Evolutionary conservation across 92 coral and sea anemone genomes (phyloP), one percentile per base, ranked within the genome.

Genomic region (Porites divaricata): DNA sequence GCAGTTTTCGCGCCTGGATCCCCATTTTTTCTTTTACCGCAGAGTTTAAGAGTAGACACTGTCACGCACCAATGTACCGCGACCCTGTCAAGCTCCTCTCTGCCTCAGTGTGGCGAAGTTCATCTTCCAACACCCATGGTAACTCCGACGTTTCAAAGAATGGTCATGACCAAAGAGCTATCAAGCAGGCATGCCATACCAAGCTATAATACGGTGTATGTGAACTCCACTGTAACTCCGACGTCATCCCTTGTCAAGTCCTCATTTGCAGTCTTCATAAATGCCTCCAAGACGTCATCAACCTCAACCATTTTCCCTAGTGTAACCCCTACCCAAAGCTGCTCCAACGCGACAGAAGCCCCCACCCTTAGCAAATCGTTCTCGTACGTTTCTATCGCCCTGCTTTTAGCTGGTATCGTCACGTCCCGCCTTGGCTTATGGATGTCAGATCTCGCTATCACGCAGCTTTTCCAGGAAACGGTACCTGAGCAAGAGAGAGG

Each of bases 1-100:
- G 94, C 93, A 13, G 93, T 96, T 4, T 95, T 95, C 81, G 93
- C 98, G 7, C 99, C 99, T 2, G 99, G 99, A 6, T 95, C 98
- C 20, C 99, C 99, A 16, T 95, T 95, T 65, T 91, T 84, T 66
- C 57, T 95, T 58, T 89, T 96, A 15, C 94, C 92, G n/a, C 20
- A 67, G 8, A 71, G 72, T 81, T 71, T 67, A 72, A 51, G 59
- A 14, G 78, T 59, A 41, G 20, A 35, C 17, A 16, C 78, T 3
- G 19, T 19, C 79, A 59, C 23, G 76, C 58, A 72, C n/a, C 1
- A 10, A 25, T 72, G 76, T 72, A 14, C 58, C 12, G 26, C 28
- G 15, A 9, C 58, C 15, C 2, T 53, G 14, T 72, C 76, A 19
- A 57, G 12, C 26, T 15, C 26, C 54, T 49, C 58, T n/a, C 58